Evolutionary conservation across 2,888 invertebrate genomes (phyloP).

Genomic region (Mythimna impura): DNA sequence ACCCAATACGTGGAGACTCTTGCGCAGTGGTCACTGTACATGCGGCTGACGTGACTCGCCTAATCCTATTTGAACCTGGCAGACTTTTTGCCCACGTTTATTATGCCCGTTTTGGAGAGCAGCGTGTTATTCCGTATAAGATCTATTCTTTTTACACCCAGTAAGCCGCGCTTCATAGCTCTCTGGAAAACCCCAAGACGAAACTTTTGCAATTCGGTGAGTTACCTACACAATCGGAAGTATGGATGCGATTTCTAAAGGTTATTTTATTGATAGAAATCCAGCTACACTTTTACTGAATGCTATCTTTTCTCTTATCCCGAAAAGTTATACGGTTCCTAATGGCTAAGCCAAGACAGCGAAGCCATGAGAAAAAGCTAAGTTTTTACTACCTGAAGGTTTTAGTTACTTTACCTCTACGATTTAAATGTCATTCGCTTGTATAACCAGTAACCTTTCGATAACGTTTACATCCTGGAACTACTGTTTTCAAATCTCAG

Average conservation of each 20-base stretch:
- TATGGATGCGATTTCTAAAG: neutral
- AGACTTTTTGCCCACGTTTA: too few species aligned
- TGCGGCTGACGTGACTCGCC: too few species aligned
- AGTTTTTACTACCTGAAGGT: neutral
- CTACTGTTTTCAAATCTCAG: neutral
- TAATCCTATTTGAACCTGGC: too few species aligned
- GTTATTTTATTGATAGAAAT: neutral
- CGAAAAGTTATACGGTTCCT: neutral
- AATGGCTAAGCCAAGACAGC: neutral
- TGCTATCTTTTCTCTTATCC: neutral
- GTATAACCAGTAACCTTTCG: constrained; percentile 56
- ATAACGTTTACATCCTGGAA: constrained; percentile 60
- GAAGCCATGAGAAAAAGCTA: neutral
- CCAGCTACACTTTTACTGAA: neutral
- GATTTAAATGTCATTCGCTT: constrained; percentile 46
- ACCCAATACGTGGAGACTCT: too few species aligned
- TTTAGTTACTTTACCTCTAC: constrained; percentile 26
- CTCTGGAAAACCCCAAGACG: too few species aligned
- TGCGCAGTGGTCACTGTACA: too few species aligned
- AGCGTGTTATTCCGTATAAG: too few species aligned
- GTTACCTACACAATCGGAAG: too few species aligned
- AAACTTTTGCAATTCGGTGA: too few species aligned
- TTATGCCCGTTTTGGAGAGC: too few species aligned
- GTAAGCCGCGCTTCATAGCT: too few species aligned
- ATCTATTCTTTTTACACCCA: too few species aligned